Evolutionary conservation across 2,113 vertebrate genomes (phyloP).

Genomic region (Morone saxatilis): DNA sequence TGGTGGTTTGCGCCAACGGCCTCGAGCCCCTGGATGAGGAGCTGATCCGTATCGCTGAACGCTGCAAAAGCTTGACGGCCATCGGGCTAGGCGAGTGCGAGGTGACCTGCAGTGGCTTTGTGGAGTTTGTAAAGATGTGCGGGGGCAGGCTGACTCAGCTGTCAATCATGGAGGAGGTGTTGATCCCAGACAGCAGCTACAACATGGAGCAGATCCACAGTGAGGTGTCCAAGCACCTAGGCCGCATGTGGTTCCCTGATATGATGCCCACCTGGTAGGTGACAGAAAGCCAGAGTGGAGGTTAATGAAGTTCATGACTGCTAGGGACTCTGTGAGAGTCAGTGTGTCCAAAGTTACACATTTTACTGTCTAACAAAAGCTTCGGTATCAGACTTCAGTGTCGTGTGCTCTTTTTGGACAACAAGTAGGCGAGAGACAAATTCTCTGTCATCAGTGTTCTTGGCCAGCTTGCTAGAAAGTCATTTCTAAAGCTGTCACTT

Average conservation of each 20-base stretch:
- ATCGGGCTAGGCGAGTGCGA: constrained; percentile 95
- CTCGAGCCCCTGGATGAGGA: constrained; percentile 94
- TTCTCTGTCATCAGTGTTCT: constrained; percentile 2
- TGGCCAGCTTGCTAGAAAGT: neutral
- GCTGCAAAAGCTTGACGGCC: constrained; percentile 92
- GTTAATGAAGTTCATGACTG: neutral
- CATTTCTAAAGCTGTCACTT: constrained; percentile 5
- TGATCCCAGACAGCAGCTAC: constrained; percentile 95
- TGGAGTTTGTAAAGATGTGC: constrained; percentile 97
- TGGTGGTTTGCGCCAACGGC: constrained; percentile 96
- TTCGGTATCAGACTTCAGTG: neutral
- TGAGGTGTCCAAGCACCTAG: constrained; percentile 96
- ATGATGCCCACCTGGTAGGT: constrained; percentile 97
- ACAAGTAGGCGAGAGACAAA: neutral
- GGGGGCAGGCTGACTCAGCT: constrained; percentile 93
- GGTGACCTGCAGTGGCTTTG: constrained; percentile 96
- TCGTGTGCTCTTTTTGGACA: neutral
- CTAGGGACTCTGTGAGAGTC: neutral
- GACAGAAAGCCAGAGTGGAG: neutral
- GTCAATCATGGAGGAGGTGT: constrained; percentile 96
- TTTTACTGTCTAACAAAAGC: neutral
- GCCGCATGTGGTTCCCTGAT: constrained; percentile 95
- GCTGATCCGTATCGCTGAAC: constrained; percentile 93
- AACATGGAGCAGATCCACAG: constrained; percentile 96
- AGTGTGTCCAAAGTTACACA: neutral